phyloP scores from a whole-genome alignment of 2,888 invertebrate genomes.

The Fragum sueziense region DNA sequence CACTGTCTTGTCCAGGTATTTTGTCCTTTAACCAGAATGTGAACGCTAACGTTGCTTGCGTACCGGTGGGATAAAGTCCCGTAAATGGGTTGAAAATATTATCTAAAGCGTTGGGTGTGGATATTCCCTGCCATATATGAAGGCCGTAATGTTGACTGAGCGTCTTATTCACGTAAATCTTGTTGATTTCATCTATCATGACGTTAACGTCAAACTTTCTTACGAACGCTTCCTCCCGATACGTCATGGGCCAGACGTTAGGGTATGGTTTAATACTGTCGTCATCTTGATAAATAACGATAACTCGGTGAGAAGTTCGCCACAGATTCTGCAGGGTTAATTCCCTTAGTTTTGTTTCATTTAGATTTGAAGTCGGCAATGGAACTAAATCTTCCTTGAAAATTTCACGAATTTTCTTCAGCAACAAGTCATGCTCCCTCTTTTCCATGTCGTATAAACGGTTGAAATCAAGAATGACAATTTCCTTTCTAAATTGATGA shows the following conservation, averaged over 20 bases:
- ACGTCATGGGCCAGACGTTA: conserved; percentile 86
- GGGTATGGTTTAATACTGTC: conserved; percentile 33
- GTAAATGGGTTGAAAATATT: conserved; percentile 68
- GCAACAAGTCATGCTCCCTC: conserved; percentile 86
- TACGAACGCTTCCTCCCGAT: conserved; percentile 92
- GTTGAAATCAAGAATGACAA: conserved; percentile 91
- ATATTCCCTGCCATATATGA: conserved; percentile 90
- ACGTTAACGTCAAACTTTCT: conserved; percentile 86
- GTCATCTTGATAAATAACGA: conserved; percentile 79
- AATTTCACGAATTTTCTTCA: conserved; percentile 85
- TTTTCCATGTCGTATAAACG: conserved; percentile 90
- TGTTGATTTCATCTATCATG: conserved; percentile 86
- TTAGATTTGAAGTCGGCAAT: neutral
- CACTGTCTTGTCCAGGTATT: conserved; percentile 80
- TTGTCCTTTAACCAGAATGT: conserved; percentile 81
- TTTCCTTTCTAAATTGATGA: conserved; percentile 87
- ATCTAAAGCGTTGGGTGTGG: conserved; percentile 85
- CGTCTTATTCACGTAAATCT: conserved; percentile 84
- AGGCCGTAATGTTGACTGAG: conserved; percentile 84
- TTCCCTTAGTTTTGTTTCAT: conserved; percentile 83
- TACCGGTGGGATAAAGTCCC: conserved; percentile 82
- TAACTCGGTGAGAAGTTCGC: conserved; percentile 84
- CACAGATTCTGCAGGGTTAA: conserved; percentile 86
- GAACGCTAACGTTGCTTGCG: conserved; percentile 76
- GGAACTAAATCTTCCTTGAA: conserved; percentile 87